A percentile compares a stretch with the other conserved stretches of the same genome.
Evolutionary conservation across 2,113 vertebrate genomes (phyloP).

Genomic region (Salminus brasiliensis): DNA sequence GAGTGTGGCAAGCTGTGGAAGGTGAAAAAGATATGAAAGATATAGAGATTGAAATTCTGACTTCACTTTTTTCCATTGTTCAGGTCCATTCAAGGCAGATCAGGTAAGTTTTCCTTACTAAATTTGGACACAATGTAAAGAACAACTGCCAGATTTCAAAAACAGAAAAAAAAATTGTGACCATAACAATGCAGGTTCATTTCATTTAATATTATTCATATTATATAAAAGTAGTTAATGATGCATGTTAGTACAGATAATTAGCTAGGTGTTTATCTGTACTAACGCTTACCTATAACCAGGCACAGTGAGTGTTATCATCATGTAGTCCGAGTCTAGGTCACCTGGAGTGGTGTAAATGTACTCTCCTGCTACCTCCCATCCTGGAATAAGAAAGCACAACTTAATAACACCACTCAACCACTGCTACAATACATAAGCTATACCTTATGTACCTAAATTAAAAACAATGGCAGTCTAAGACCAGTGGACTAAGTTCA

Average conservation of each 20-base stretch:
- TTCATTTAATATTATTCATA: background rate
- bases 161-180: background rate
- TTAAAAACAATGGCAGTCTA: background rate
- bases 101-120: too few relatives aligned
- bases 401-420: background rate
- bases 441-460: too few relatives aligned
- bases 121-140: background rate
- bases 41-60: background rate
- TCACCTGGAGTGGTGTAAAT: conserved; percentile 87
- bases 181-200: background rate
- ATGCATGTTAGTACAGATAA: background rate
- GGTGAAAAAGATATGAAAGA: conserved; percentile 1
- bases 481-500: background rate
- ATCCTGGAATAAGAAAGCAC: conserved; percentile 75
- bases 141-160: too few relatives aligned
- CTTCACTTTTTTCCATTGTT: background rate
- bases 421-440: background rate
- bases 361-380: conserved; percentile 94
- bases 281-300: conserved; percentile 86
- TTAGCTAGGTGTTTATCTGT: background rate
- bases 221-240: background rate
- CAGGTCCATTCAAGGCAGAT: background rate
- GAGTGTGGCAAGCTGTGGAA: conserved; percentile 77
- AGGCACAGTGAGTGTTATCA: conserved; percentile 83
- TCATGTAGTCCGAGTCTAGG: conserved; percentile 88